A percentile compares a stretch with the other conserved stretches of the same genome.
Evolutionary conservation across 2,113 vertebrate genomes (phyloP).

Genomic region (Cyanoramphus novaezelandiae): DNA sequence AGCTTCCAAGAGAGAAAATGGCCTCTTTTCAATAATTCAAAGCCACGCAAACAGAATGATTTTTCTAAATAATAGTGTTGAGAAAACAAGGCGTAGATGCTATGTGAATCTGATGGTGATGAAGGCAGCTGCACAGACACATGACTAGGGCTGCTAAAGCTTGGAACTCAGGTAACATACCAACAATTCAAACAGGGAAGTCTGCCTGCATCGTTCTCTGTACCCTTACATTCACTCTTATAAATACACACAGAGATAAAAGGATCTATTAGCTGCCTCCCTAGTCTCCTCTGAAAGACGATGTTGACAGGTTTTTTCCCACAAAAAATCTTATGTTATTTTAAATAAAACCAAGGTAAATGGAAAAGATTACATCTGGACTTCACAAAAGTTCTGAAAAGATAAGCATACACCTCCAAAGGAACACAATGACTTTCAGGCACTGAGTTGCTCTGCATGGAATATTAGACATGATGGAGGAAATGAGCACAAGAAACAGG

Average conservation of each 20-base stretch:
- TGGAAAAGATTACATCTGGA: neutral
- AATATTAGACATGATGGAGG: neutral
- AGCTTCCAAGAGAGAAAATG: neutral
- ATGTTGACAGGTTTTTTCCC: neutral
- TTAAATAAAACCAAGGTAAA: conserved; percentile 4
- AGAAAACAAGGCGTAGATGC: neutral
- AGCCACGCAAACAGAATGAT: neutral
- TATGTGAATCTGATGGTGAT: neutral
- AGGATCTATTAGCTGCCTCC: neutral
- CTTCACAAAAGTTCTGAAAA: neutral
- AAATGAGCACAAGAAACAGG: neutral
- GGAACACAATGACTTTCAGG: neutral
- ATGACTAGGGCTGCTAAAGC: neutral
- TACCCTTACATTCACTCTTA: neutral
- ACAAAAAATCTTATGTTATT: neutral
- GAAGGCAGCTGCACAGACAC: neutral
- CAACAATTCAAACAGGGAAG: neutral
- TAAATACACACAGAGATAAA: neutral
- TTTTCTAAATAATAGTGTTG: neutral
- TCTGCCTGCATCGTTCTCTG: neutral
- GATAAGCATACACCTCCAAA: neutral
- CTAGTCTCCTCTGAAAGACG: neutral
- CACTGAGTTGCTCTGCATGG: neutral
- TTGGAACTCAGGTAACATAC: neutral
- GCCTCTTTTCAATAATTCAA: neutral